Percentiles rank a stretch among this genome's conserved stretches.
Evolutionary conservation across 2,797 vertebrate genomes (phyloP).

Genomic region (Xerus rutilus): DNA sequence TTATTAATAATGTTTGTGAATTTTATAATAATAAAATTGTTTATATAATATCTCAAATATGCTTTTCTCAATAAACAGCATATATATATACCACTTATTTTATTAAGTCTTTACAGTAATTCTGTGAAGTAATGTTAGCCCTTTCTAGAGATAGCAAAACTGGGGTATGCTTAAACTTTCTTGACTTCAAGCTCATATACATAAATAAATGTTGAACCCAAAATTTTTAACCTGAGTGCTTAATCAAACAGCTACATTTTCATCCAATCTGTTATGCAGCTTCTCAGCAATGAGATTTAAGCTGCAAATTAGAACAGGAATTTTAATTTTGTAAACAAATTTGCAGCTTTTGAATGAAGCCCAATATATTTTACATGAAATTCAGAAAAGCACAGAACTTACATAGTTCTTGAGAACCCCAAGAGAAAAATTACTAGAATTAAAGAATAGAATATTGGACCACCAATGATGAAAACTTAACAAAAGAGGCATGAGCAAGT

Average conservation of each 20-base stretch:
- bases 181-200: not conserved
- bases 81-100: not conserved
- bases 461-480: not conserved
- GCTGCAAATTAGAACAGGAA: not conserved
- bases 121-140: not conserved
- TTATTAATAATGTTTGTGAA: not conserved
- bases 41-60: conserved; percentile 30
- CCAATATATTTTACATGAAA: conserved; percentile 13
- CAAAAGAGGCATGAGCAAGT: not conserved
- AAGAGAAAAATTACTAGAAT: not conserved
- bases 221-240: conserved; percentile 4
- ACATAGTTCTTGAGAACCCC: not conserved
- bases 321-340: conserved; percentile 48
- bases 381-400: not conserved
- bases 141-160: not conserved
- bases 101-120: not conserved
- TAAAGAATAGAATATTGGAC: not conserved
- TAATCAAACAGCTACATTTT: not conserved
- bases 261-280: not conserved
- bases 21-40: not conserved
- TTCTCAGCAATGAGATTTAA: conserved; percentile 14
- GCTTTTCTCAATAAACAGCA: not conserved
- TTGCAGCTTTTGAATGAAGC: not conserved
- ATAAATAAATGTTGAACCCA: not conserved
- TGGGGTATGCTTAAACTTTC: not conserved